phyloP scores from a whole-genome alignment of 2,888 invertebrate species.

The Campoplex nolae region DNA sequence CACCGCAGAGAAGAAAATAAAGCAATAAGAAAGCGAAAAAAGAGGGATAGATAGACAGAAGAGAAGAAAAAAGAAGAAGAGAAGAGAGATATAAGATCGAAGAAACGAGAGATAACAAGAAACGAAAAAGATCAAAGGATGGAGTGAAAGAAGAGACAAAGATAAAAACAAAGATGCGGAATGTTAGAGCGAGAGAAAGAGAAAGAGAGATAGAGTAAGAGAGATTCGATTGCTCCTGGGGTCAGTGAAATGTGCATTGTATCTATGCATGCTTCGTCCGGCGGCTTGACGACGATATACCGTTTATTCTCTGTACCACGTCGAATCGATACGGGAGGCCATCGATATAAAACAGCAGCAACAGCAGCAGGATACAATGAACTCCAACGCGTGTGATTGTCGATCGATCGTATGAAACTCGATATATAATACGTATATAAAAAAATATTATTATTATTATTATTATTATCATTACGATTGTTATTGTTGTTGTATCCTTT shows the following conservation, averaged over 20 bases:
- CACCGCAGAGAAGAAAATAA: neutral
- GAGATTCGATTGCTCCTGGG: constrained; percentile 26
- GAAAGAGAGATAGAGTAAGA: neutral
- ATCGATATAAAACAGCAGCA: constrained; percentile 34
- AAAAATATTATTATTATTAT: neutral
- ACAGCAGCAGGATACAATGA: constrained; percentile 43
- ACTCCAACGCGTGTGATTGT: constrained; percentile 48
- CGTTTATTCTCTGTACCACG: constrained; percentile 46
- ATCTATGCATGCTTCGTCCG: constrained; percentile 49
- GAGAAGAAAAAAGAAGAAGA: neutral
- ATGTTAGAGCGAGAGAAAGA: neutral
- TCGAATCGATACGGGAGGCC: constrained; percentile 40
- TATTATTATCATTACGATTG: constrained; percentile 25
- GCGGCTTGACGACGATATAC: constrained; percentile 43
- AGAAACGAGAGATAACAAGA: neutral
- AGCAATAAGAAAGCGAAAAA: neutral
- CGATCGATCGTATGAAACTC: constrained; percentile 41
- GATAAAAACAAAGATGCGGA: constrained; percentile 10
- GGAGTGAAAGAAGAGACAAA: neutral
- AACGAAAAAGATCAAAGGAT: neutral
- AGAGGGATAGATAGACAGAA: no score
- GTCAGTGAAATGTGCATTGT: constrained; percentile 55
- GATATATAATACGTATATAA: neutral
- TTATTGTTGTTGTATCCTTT: constrained; percentile 3
- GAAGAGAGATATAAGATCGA: neutral